A percentile compares a stretch with the other conserved stretches of the same genome.
Conservation (phyloP, 1,140 invertebrate genomes). For the Drosophila virilis region DNA sequence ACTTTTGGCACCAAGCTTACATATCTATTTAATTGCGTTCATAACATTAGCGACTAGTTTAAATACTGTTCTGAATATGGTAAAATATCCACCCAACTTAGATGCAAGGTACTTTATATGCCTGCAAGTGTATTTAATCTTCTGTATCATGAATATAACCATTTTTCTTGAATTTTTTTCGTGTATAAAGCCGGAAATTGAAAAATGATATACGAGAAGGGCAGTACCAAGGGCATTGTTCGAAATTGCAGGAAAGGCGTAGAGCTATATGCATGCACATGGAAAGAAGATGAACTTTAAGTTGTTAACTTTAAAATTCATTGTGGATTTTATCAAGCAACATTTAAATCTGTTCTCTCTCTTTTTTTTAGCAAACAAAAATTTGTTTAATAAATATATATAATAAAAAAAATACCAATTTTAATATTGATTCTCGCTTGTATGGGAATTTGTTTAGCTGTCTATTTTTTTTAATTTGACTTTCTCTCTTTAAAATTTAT, state of each 20-base stretch:
- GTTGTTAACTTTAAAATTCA: not conserved
- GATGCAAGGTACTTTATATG: not conserved
- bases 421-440: too few relatives aligned
- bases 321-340: not conserved
- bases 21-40: too few relatives aligned
- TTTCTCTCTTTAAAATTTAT: not conserved
- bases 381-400: too few relatives aligned
- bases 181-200: slow-evolving; percentile 33
- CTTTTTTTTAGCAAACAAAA: too few relatives aligned
- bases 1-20: too few relatives aligned
- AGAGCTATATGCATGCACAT: slow-evolving; percentile 11
- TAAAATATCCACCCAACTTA: too few relatives aligned
- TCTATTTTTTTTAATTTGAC: not conserved
- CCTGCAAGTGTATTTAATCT: slow-evolving; percentile 8
- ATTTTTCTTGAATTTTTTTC: slow-evolving; percentile 15
- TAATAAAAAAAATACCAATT: too few relatives aligned
- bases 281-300: slow-evolving; percentile 6
- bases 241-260: not conserved
- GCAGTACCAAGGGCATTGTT: not conserved
- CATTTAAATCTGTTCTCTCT: not conserved
- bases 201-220: slow-evolving; percentile 43
- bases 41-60: too few relatives aligned
- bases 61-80: too few relatives aligned
- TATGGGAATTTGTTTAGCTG: not conserved
- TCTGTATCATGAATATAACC: not conserved